Conservation (phyloP, 2,797 vertebrate species). For the Karalla daura region DNA sequence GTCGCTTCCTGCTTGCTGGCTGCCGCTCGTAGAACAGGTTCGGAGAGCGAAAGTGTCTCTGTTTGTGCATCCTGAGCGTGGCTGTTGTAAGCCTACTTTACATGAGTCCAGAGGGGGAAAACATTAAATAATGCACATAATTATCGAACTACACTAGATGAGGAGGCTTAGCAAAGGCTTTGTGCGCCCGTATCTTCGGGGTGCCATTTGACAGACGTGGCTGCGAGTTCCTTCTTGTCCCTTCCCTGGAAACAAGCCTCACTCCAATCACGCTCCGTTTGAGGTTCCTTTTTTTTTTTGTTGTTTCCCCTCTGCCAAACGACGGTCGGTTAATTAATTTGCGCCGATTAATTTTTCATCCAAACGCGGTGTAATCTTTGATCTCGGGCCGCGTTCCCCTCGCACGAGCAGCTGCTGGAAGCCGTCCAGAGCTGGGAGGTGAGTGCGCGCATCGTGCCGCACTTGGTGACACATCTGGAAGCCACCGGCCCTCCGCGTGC, state of each 20-base stretch:
- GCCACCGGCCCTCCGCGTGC: not conserved
- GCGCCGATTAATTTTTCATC: conserved; percentile 42
- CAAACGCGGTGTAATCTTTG: conserved; percentile 41
- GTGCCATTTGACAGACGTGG: conserved; percentile 5
- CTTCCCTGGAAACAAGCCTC: not conserved
- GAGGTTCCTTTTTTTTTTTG: too few relatives aligned
- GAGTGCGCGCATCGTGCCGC: not conserved
- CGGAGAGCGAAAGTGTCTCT: not conserved
- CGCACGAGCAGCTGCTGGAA: conserved; percentile 18
- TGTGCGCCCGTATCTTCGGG: conserved; percentile 2
- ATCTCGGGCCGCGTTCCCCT: conserved; percentile 15
- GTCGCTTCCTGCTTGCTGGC: not conserved
- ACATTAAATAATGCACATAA: conserved; percentile 49
- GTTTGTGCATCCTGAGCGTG: not conserved
- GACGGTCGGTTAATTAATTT: not conserved
- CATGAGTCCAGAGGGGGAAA: not conserved
- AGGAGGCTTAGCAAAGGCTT: too few relatives aligned
- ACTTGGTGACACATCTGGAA: conserved; percentile 36
- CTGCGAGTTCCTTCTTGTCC: conserved; percentile 7
- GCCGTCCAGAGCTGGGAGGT: conserved; percentile 2
- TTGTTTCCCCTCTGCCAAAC: too few relatives aligned
- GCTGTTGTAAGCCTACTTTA: conserved; percentile 14
- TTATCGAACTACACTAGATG: conserved; percentile 18
- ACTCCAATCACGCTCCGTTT: too few relatives aligned
- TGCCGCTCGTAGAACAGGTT: too few relatives aligned